Conservation (phyloP, 2,888 invertebrate species). For the Caenorhabditis sp. region DNA sequence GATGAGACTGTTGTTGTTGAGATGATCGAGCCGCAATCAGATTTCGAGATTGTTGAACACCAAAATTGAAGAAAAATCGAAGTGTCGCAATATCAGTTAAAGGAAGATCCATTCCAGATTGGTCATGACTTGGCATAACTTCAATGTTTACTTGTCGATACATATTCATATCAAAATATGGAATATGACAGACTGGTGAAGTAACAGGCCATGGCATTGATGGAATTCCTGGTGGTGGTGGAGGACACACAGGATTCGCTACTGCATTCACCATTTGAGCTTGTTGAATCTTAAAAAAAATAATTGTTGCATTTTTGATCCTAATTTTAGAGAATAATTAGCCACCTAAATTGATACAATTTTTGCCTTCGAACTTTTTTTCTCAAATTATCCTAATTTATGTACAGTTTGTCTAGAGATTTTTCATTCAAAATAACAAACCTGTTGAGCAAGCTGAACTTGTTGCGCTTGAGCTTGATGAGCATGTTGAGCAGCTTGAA, state of each 20-base stretch:
- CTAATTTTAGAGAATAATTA: too few relatives aligned
- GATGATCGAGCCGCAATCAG: slow-evolving; percentile 29
- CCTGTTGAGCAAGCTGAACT: slow-evolving; percentile 12
- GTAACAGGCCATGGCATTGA: slow-evolving; percentile 62
- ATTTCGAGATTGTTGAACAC: slow-evolving; percentile 62
- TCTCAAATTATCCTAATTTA: too few relatives aligned
- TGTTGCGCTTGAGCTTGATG: slow-evolving; percentile 11
- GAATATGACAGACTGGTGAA: slow-evolving; percentile 56
- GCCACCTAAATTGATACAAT: neutral
- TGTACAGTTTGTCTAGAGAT: too few relatives aligned
- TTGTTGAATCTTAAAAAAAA: slow-evolving; percentile 9
- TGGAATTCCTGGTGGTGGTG: slow-evolving; percentile 33
- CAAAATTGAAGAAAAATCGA: slow-evolving; percentile 67
- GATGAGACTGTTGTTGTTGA: slow-evolving; percentile 5
- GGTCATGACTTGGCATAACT: slow-evolving; percentile 53
- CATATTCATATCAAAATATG: slow-evolving; percentile 57
- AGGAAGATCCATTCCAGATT: slow-evolving; percentile 64
- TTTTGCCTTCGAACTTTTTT: neutral
- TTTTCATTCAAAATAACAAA: neutral
- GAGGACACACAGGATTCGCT: slow-evolving; percentile 16
- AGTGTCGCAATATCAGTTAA: slow-evolving; percentile 63
- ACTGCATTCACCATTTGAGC: slow-evolving; percentile 4
- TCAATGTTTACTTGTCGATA: slow-evolving; percentile 66
- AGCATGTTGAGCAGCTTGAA: slow-evolving; percentile 7
- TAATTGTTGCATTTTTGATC: neutral